Evolutionary conservation across 1,140 invertebrate genomes (phyloP).

Genomic region (Lanistes nyassanus): DNA sequence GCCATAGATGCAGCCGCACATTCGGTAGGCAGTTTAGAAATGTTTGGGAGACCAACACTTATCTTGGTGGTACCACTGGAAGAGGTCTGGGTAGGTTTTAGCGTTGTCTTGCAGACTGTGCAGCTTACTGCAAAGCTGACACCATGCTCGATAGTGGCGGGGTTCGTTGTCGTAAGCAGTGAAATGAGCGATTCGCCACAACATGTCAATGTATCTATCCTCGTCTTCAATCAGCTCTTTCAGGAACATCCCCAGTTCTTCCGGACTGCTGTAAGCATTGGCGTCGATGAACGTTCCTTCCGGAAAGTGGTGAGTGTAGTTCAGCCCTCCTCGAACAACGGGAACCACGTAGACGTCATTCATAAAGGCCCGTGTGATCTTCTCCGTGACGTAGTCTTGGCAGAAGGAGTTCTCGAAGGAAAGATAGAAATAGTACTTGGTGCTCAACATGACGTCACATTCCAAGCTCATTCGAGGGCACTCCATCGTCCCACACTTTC

Average conservation of each 20-base stretch:
- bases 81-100: slow-evolving; percentile 53
- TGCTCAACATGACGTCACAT: slow-evolving; percentile 66
- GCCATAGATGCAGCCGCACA: no score
- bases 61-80: no score
- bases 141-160: no score
- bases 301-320: slow-evolving; percentile 53
- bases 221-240: slow-evolving; percentile 66
- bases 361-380: slow-evolving; percentile 63
- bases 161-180: no score
- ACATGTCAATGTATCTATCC: not conserved
- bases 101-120: not conserved
- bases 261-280: slow-evolving; percentile 88
- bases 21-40: no score
- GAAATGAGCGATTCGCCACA: slow-evolving; percentile 2
- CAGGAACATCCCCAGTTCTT: slow-evolving; percentile 86
- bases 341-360: slow-evolving; percentile 6
- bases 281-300: slow-evolving; percentile 89
- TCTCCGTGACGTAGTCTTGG: slow-evolving; percentile 66
- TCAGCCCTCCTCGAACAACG: slow-evolving; percentile 66
- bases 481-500: slow-evolving; percentile 36
- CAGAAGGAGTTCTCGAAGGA: slow-evolving; percentile 76
- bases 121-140: no score
- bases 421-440: slow-evolving; percentile 93
- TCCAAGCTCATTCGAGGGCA: slow-evolving; percentile 40
- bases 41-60: no score